These are phyloP conservation scores for Macroramphosus scolopax DNA, from an alignment of 2,797 vertebrate species.

Conservation along the genomic window DNA sequence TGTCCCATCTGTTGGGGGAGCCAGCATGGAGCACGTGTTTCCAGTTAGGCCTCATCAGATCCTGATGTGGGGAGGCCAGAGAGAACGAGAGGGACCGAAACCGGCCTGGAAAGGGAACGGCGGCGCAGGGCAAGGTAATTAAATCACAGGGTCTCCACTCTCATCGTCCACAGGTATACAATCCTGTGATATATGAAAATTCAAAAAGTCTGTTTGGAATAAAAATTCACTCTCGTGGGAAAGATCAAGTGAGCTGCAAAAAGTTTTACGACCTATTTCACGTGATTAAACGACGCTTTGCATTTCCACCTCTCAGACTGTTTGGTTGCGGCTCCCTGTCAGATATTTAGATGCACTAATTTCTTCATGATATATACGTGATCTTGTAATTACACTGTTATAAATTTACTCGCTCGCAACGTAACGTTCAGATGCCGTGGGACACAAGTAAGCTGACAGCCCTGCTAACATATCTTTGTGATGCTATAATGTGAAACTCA, in stretches of 20 bases:
- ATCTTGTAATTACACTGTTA: constrained; percentile 29
- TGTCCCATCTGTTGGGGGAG: constrained; percentile 78
- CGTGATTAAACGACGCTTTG: too few relatives aligned
- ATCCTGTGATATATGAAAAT: constrained; percentile 33
- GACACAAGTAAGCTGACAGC: constrained; percentile 24
- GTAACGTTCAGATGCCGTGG: constrained; percentile 28
- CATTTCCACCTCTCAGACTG: too few relatives aligned
- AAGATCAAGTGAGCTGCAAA: too few relatives aligned
- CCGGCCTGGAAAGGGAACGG: constrained; percentile 38
- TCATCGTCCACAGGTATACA: constrained; percentile 41
- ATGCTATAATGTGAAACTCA: constrained; percentile 57
- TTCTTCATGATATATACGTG: constrained; percentile 13
- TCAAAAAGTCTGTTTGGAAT: constrained; percentile 22
- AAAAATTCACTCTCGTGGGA: too few relatives aligned
- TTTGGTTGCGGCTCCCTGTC: too few relatives aligned
- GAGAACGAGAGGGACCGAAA: constrained; percentile 40
- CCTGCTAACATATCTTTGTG: constrained; percentile 59
- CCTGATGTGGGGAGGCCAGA: constrained; percentile 69
- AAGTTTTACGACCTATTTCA: too few relatives aligned
- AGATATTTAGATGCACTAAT: constrained; percentile 32
- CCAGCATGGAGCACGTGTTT: constrained; percentile 75
- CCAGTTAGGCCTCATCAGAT: constrained; percentile 77
- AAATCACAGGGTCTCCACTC: constrained; percentile 43
- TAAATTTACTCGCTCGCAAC: too few relatives aligned
- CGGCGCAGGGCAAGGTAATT: constrained; percentile 44